Evolutionary conservation across 2,797 vertebrate genomes (phyloP).

Genomic region (Schizopygopsis pylzovi): DNA sequence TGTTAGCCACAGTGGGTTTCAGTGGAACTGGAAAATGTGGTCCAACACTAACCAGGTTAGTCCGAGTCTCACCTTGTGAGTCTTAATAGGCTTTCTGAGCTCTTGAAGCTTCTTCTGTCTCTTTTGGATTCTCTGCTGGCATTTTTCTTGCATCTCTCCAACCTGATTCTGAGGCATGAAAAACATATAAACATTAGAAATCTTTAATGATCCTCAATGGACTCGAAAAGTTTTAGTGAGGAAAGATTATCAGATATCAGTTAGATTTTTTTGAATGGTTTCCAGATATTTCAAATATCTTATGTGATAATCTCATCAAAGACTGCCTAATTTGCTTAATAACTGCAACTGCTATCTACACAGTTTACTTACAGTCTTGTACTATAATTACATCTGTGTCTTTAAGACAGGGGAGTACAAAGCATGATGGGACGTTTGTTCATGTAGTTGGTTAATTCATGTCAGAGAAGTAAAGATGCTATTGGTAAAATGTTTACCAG

Average conservation of each 20-base stretch:
- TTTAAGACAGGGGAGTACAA: too few relatives aligned
- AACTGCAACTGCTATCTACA: conserved; percentile 1
- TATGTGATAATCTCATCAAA: background rate
- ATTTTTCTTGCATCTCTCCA: background rate
- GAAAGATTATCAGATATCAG: too few relatives aligned
- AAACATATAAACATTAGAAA: background rate
- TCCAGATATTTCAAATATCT: background rate
- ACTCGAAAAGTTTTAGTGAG: too few relatives aligned
- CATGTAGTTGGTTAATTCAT: too few relatives aligned
- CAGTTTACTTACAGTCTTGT: background rate
- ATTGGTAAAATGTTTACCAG: too few relatives aligned
- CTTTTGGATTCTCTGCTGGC: background rate
- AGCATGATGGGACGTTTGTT: too few relatives aligned
- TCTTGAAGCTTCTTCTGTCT: background rate
- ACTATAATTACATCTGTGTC: too few relatives aligned
- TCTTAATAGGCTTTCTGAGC: conserved; percentile 8
- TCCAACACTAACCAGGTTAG: too few relatives aligned
- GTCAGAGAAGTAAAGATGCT: too few relatives aligned
- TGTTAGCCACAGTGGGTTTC: background rate
- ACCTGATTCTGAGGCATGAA: background rate
- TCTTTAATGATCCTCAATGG: too few relatives aligned
- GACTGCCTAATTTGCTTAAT: background rate
- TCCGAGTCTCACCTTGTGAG: background rate
- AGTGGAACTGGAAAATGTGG: background rate
- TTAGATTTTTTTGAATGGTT: background rate